Percentiles rank a stretch among this genome's conserved stretches.
Evolutionary conservation across 2,888 invertebrate species (phyloP).

Genomic region (Chrysotoxum bicinctum): DNA sequence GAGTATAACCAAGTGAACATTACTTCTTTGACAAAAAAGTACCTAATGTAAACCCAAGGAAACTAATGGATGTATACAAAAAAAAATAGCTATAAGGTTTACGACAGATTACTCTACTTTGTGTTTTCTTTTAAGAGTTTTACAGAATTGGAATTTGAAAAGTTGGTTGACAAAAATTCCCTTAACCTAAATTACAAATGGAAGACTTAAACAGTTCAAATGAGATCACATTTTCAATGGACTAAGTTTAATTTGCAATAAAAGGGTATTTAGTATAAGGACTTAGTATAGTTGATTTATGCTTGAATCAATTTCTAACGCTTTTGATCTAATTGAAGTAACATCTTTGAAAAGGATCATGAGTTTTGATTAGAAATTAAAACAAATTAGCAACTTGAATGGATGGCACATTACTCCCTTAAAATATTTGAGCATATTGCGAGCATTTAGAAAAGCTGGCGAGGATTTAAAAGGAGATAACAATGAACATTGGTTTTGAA

Average conservation of each 20-base stretch:
- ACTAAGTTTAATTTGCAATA: neutral
- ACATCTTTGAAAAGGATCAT: neutral
- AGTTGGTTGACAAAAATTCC: neutral
- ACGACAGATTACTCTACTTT: constrained; percentile 9
- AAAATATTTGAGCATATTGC: too few relatives aligned
- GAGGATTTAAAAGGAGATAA: too few relatives aligned
- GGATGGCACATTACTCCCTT: too few relatives aligned
- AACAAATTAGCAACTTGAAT: neutral
- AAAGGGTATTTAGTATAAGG: neutral
- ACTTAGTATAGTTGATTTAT: neutral
- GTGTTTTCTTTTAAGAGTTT: neutral
- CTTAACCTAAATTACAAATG: neutral
- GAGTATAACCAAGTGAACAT: neutral
- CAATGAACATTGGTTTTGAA: too few relatives aligned
- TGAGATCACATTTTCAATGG: neutral
- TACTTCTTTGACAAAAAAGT: neutral
- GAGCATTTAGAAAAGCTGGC: too few relatives aligned
- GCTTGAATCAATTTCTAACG: neutral
- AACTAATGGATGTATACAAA: constrained; percentile 1
- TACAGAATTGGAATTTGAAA: neutral
- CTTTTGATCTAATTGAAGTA: neutral
- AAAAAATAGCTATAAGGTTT: neutral
- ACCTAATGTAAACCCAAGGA: neutral
- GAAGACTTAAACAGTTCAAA: neutral
- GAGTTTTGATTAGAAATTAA: neutral